Evolutionary conservation across 2,888 invertebrate genomes (phyloP).

Genomic region (Gastrophysa polygoni): DNA sequence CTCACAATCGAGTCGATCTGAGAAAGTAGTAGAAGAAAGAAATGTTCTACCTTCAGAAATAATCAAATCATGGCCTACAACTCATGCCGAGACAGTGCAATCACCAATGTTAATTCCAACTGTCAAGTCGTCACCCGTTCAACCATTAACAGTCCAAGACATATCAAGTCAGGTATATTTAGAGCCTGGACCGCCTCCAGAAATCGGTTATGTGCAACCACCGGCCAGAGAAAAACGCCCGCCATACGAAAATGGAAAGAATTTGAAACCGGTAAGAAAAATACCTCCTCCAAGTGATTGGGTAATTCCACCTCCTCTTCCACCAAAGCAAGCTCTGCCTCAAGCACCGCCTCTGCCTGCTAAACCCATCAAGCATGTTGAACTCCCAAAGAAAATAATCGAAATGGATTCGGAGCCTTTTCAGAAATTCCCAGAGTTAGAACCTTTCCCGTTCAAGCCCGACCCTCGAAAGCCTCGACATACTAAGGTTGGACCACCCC

Average conservation of each 20-base stretch:
- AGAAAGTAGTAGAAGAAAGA: slow-evolving; percentile 55
- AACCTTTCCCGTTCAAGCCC: slow-evolving; percentile 61
- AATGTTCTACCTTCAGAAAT: slow-evolving; percentile 59
- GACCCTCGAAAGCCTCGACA: slow-evolving; percentile 57
- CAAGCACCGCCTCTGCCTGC: slow-evolving; percentile 57
- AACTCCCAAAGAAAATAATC: slow-evolving; percentile 46
- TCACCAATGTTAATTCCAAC: slow-evolving; percentile 41
- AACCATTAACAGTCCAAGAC: slow-evolving; percentile 57
- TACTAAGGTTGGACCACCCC: slow-evolving; percentile 60
- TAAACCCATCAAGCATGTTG: slow-evolving; percentile 45
- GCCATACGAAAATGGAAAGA: slow-evolving; percentile 63
- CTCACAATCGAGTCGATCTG: slow-evolving; percentile 34
- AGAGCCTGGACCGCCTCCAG: slow-evolving; percentile 72
- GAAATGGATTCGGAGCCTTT: slow-evolving; percentile 50
- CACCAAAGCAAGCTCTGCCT: slow-evolving; percentile 56
- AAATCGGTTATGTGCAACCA: slow-evolving; percentile 66
- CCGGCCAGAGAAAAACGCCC: slow-evolving; percentile 60
- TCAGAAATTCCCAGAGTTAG: slow-evolving; percentile 58
- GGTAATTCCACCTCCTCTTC: slow-evolving; percentile 57
- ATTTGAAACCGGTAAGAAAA: slow-evolving; percentile 62
- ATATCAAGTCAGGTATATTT: slow-evolving; percentile 61
- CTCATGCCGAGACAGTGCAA: slow-evolving; percentile 21
- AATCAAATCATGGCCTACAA: slow-evolving; percentile 61
- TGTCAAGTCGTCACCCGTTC: slow-evolving; percentile 44
- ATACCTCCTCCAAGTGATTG: slow-evolving; percentile 58